Percentiles rank a stretch among this genome's conserved stretches.
These are phyloP conservation scores for Thysanoteuthis rhombus DNA, from an alignment of 2,888 invertebrate genomes.

Conservation along the genomic window DNA sequence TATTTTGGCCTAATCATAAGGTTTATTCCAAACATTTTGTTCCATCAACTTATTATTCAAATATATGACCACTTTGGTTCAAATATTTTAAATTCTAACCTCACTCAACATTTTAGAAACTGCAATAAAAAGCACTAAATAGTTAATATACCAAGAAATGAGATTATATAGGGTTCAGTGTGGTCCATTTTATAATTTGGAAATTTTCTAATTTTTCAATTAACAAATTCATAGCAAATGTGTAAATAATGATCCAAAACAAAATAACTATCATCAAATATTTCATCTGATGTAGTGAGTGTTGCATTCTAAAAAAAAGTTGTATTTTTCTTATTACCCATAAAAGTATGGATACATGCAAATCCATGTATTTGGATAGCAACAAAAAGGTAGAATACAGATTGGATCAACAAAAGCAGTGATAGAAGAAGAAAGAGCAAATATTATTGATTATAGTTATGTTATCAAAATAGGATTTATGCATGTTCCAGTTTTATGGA, in stretches of 20 bases:
- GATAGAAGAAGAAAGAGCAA: not conserved
- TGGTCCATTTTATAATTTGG: too few relatives aligned
- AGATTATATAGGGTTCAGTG: too few relatives aligned
- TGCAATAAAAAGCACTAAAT: too few relatives aligned
- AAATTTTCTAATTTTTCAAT: too few relatives aligned
- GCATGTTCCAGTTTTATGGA: not conserved
- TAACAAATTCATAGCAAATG: too few relatives aligned
- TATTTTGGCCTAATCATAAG: not conserved
- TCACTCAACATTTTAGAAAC: not conserved
- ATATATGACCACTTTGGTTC: not conserved
- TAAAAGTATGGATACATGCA: not conserved
- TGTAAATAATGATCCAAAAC: too few relatives aligned
- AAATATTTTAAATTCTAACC: not conserved
- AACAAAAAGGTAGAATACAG: not conserved
- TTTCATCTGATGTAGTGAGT: not conserved
- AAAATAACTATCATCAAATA: too few relatives aligned
- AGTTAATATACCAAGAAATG: too few relatives aligned
- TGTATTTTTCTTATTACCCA: not conserved
- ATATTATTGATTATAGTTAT: not conserved
- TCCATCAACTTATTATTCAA: not conserved
- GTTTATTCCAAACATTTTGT: not conserved
- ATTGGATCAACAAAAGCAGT: not conserved
- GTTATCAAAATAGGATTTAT: not conserved
- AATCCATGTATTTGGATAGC: not conserved
- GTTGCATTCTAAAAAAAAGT: not conserved